These are phyloP conservation scores for Lophius piscatorius DNA, from an alignment of 2,113 vertebrate genomes.

Conservation along the genomic window DNA sequence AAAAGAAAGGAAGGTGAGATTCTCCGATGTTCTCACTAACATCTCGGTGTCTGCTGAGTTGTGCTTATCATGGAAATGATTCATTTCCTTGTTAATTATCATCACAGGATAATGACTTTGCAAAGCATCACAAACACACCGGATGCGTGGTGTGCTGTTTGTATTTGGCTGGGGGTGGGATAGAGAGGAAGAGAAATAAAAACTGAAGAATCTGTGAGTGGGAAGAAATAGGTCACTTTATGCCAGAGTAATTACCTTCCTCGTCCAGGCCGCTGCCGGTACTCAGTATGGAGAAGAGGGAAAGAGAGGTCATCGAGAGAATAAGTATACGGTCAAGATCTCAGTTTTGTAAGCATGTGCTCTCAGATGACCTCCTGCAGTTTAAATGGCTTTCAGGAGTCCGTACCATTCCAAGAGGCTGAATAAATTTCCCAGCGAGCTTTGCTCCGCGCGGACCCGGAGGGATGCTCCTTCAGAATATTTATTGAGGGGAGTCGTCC, in stretches of 20 bases:
- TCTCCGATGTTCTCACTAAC: not conserved
- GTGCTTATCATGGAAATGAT: constrained; percentile 30
- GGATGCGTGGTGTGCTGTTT: constrained; percentile 58
- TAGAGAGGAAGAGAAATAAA: constrained; percentile 44
- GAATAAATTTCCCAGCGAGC: constrained; percentile 1
- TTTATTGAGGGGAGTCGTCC: constrained; percentile 13
- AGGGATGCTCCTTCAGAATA: constrained; percentile 6
- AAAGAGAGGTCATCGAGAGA: constrained; percentile 57
- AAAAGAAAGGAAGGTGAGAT: not conserved
- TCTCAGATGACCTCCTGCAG: constrained; percentile 24
- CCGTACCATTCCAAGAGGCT: not conserved
- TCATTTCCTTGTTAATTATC: constrained; percentile 56
- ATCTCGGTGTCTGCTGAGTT: constrained; percentile 25
- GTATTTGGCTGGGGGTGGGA: constrained; percentile 21
- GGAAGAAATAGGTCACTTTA: constrained; percentile 70
- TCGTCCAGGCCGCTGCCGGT: constrained; percentile 57
- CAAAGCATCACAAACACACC: constrained; percentile 28
- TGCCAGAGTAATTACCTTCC: constrained; percentile 74
- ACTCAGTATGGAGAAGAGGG: constrained; percentile 38
- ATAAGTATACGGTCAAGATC: constrained; percentile 46
- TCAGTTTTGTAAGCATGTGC: constrained; percentile 30
- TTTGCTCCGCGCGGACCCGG: not conserved
- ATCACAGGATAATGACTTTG: constrained; percentile 50
- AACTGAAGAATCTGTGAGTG: constrained; percentile 59
- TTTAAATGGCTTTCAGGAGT: constrained; percentile 29